phyloP scores from a whole-genome alignment of 2,888 invertebrate species.

The Andrena trimmerana region DNA sequence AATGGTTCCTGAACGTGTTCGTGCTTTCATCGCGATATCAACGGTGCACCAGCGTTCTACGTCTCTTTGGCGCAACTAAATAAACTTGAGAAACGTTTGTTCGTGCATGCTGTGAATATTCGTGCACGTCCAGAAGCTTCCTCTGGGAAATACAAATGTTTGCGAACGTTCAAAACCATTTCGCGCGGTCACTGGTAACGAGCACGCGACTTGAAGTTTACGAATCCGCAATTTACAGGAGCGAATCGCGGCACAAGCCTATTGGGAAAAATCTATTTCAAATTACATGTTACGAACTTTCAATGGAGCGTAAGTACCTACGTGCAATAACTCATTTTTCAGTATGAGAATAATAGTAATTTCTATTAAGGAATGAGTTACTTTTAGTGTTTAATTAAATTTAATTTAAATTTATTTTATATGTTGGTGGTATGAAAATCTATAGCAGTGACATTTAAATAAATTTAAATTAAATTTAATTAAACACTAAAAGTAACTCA shows the following conservation, averaged over 20 bases:
- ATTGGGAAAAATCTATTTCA: background rate
- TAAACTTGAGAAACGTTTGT: constrained; percentile 39
- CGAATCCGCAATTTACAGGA: background rate
- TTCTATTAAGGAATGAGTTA: too few relatives aligned
- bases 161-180: constrained; percentile 31
- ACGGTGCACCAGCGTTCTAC: background rate
- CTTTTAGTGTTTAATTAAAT: too few relatives aligned
- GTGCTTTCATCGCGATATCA: constrained; percentile 7
- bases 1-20: background rate
- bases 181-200: background rate
- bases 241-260: background rate
- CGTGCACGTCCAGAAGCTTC: constrained; percentile 26
- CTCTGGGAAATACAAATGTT: constrained; percentile 51
- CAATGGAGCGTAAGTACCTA: too few relatives aligned
- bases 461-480: too few relatives aligned
- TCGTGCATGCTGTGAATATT: constrained; percentile 37
- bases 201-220: background rate
- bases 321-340: too few relatives aligned
- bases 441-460: too few relatives aligned
- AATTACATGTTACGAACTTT: background rate
- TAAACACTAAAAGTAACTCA: too few relatives aligned
- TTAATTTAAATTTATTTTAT: too few relatives aligned
- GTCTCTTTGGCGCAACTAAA: constrained; percentile 33
- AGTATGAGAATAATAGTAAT: too few relatives aligned
- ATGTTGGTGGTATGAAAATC: too few relatives aligned